Evolutionary conservation across 1,140 invertebrate species (phyloP), one percentile per base, ranked within the genome.

Genomic region (Aphaenogaster floridana): DNA sequence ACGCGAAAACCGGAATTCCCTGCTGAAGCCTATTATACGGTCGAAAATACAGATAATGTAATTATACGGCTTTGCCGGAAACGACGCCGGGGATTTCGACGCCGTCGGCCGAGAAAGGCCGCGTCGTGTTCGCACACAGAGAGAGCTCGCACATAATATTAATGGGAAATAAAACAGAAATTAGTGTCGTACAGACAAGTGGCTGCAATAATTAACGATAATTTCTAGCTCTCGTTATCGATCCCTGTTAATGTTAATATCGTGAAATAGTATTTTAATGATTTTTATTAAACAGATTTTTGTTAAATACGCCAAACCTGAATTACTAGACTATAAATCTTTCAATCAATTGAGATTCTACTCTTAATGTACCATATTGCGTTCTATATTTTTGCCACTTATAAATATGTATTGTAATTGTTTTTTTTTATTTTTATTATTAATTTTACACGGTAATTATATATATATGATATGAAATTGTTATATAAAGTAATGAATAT

Each of bases 21-120:
- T 28, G 21, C 42, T 83, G 50, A 87, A 87, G 85, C 77, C 84
- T 80, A 81, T 88, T 88, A 86, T 69, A 66, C 57, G 52, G 64
- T 68, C 87, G 84, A 81, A 88, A 88, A 87, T 81, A 87, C 77
- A 81, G 85, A 59, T 87, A 81, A 87, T 76, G 85, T 77, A 87
- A 89, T 87, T 89, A 87, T 69, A 50, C 61, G 39, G 61, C 88
- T 86, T 76, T 69, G 15, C 21, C 59, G 77, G 72, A 61, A 77
- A 74, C 72, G 64, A 84, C 61, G 59, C 52, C 71, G 50, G 21
- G 68, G 69, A 71, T 88, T 78, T 88, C 63, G 57, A 64, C 76
- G 66, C 50, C 48, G 72, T 61, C 50, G 21, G 57, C 61, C 34
- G 64, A 45, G 45, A 39, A 50, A 52, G 50, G 7, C 45, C 77